These are phyloP conservation scores for Indicator maculatus DNA, from an alignment of 2,113 vertebrate species.

Conservation along the genomic window DNA sequence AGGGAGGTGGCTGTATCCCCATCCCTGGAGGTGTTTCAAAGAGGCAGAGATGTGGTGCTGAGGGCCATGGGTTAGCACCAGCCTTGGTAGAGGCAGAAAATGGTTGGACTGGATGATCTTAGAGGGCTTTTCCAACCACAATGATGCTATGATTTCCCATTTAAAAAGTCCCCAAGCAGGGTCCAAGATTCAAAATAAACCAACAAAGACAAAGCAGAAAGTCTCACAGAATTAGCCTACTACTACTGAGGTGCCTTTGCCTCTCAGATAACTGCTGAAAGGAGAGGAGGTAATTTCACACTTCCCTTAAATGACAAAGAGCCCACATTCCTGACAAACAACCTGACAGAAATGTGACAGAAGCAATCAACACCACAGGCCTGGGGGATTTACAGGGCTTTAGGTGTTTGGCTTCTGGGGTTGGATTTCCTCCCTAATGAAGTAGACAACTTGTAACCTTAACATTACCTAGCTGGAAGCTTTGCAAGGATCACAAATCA, in stretches of 20 bases:
- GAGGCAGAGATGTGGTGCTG: too few relatives aligned
- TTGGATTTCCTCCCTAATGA: not conserved
- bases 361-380: slow-evolving; percentile 32
- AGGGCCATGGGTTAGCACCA: too few relatives aligned
- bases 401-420: not conserved
- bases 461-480: not conserved
- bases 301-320: slow-evolving; percentile 7
- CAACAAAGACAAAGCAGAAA: not conserved
- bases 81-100: too few relatives aligned
- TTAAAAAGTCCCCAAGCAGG: not conserved
- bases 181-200: not conserved
- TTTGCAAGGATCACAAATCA: not conserved
- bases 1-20: too few relatives aligned
- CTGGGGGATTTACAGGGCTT: not conserved
- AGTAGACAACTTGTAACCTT: not conserved
- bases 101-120: too few relatives aligned
- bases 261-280: not conserved
- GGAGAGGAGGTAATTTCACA: not conserved
- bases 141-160: not conserved
- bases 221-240: not conserved
- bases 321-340: not conserved
- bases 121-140: too few relatives aligned
- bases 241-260: not conserved
- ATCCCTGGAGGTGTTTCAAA: too few relatives aligned
- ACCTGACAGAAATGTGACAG: not conserved